Percentiles rank a stretch among this genome's conserved stretches.
phyloP scores from a whole-genome alignment of 2,113 vertebrate species.

The Orthonyx spaldingii region DNA sequence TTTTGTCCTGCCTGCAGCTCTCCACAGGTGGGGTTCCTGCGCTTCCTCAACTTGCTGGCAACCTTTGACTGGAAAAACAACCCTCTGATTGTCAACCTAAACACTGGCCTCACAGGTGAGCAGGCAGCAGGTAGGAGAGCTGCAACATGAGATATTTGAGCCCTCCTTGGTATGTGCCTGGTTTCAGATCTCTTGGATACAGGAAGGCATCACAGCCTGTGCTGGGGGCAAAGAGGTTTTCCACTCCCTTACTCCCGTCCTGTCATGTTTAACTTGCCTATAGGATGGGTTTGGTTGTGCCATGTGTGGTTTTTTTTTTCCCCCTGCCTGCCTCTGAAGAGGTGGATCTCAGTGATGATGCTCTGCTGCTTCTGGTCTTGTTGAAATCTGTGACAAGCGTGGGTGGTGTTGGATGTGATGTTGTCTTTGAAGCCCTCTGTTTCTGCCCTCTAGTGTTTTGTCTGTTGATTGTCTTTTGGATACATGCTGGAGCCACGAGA shows the following conservation, averaged over 20 bases:
- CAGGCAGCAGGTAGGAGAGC: neutral
- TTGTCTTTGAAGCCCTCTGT: neutral
- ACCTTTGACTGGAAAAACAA: conserved; percentile 95
- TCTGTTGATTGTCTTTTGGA: neutral
- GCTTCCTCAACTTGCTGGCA: conserved; percentile 87
- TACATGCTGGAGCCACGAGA: neutral
- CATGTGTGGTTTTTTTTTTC: neutral
- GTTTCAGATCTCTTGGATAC: neutral
- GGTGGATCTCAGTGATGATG: neutral
- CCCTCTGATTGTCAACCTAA: conserved; percentile 90
- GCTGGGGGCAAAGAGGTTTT: neutral
- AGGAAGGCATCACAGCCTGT: neutral
- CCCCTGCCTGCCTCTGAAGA: neutral
- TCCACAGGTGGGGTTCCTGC: conserved; percentile 91
- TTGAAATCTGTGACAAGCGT: neutral
- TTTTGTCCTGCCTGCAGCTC: conserved; percentile 71
- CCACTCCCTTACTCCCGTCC: neutral
- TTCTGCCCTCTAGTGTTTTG: neutral
- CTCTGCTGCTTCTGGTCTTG: neutral
- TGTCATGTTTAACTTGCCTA: neutral
- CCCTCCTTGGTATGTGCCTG: neutral
- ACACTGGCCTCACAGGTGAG: conserved; percentile 85
- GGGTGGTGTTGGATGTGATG: neutral
- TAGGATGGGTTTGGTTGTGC: neutral
- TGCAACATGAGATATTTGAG: fast-evolving